These are phyloP conservation scores for Yponomeuta sedellus DNA, from an alignment of 2,888 invertebrate species.

Conservation along the genomic window DNA sequence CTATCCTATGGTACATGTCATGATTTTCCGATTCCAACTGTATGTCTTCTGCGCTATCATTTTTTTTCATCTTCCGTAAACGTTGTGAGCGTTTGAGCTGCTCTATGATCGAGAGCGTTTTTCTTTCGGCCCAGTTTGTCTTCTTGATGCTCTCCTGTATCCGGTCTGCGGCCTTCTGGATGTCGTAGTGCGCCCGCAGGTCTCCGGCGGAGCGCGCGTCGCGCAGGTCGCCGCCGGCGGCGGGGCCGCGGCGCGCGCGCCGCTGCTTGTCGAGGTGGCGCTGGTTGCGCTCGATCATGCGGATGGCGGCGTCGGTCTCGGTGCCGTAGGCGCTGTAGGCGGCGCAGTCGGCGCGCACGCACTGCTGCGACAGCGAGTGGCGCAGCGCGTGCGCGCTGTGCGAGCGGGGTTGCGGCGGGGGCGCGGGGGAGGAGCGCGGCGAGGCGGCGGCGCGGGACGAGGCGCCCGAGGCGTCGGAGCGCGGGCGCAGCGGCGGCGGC, in stretches of 20 bases:
- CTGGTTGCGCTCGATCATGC: constrained; percentile 77
- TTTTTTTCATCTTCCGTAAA: constrained; percentile 57
- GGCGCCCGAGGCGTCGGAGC: constrained; percentile 74
- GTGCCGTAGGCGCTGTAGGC: constrained; percentile 70
- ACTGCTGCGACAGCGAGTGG: constrained; percentile 67
- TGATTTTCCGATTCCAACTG: constrained; percentile 67
- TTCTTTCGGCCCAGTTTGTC: constrained; percentile 69
- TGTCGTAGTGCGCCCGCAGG: constrained; percentile 42
- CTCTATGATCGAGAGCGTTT: constrained; percentile 66
- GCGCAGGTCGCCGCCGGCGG: constrained; percentile 53
- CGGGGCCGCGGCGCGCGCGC: constrained; percentile 49
- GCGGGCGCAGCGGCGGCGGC: constrained; percentile 69
- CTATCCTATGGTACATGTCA: constrained; percentile 63
- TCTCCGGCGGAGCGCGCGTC: constrained; percentile 38
- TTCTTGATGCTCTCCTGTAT: constrained; percentile 70
- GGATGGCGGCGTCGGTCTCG: constrained; percentile 75
- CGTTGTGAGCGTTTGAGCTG: constrained; percentile 65
- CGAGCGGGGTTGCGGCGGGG: constrained; percentile 49
- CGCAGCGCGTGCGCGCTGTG: constrained; percentile 66
- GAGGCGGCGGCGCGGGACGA: constrained; percentile 69
- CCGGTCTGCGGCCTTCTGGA: constrained; percentile 57
- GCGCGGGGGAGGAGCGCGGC: constrained; percentile 46
- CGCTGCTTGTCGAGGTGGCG: constrained; percentile 77
- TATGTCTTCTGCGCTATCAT: constrained; percentile 64
- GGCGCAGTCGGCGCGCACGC: constrained; percentile 49